phyloP scores from a whole-genome alignment of 2,888 invertebrate species.

The Agrotis puta region DNA sequence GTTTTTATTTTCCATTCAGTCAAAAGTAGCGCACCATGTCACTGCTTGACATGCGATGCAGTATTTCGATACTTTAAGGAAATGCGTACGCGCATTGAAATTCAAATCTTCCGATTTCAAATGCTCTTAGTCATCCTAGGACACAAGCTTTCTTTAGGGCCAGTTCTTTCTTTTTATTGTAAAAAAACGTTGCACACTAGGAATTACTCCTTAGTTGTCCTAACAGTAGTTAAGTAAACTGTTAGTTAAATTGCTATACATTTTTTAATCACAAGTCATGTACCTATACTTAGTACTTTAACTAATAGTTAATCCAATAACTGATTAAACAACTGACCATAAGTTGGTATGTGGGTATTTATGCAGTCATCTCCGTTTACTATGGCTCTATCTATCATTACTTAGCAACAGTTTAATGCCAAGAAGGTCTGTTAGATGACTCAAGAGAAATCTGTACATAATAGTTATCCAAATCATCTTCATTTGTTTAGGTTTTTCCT shows the following conservation, averaged over 20 bases:
- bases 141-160: background rate
- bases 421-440: no score
- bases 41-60: constrained; percentile 20
- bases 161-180: no score
- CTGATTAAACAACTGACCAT: no score
- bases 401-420: background rate
- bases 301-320: no score
- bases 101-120: constrained; percentile 25
- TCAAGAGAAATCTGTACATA: background rate
- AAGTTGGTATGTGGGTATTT: background rate
- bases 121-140: constrained; percentile 8
- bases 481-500: background rate
- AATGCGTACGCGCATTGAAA: constrained; percentile 23
- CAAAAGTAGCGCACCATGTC: constrained; percentile 37
- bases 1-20: constrained; percentile 25
- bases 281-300: no score
- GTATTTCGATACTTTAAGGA: constrained; percentile 12
- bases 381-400: background rate
- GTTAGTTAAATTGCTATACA: no score
- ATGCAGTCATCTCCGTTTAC: background rate
- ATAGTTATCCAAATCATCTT: background rate
- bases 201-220: no score
- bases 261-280: no score
- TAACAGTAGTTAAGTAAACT: no score
- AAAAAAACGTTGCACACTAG: no score